Conservation (phyloP, 2,113 vertebrate species). For the Pionites leucogaster region DNA sequence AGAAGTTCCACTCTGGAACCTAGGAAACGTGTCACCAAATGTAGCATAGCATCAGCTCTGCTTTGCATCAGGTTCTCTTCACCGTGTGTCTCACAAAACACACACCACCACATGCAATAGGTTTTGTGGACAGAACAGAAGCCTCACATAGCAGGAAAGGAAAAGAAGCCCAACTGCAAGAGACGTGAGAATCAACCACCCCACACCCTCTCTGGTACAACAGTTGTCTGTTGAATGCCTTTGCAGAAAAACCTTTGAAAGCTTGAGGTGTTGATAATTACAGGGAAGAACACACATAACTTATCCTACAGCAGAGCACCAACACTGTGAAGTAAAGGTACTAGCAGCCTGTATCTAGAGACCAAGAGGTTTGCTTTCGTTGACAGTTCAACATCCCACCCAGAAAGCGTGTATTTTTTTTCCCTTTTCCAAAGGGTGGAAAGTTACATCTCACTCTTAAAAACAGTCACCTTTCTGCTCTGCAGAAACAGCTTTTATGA, state of each 20-base stretch:
- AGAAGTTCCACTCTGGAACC: background rate
- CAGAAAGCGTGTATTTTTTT: background rate
- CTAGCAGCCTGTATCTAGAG: background rate
- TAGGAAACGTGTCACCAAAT: accelerated
- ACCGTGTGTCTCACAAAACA: accelerated
- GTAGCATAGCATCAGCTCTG: background rate
- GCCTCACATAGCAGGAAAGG: background rate
- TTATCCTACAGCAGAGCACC: accelerated
- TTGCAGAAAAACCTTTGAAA: background rate
- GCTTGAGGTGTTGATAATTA: background rate
- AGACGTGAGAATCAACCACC: background rate
- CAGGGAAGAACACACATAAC: background rate
- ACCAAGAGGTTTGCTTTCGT: background rate
- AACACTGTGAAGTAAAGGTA: background rate
- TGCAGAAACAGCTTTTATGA: background rate
- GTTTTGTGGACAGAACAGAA: background rate
- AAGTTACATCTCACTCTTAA: background rate
- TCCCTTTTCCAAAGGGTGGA: background rate
- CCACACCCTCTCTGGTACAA: background rate
- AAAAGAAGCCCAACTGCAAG: background rate
- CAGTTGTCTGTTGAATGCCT: background rate
- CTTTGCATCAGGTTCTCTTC: accelerated
- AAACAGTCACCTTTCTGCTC: background rate
- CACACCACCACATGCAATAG: accelerated
- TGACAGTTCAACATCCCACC: background rate